Evolutionary conservation across 2,888 invertebrate genomes (phyloP), one percentile per base, ranked within the genome.

Genomic region (Biston betularia): DNA sequence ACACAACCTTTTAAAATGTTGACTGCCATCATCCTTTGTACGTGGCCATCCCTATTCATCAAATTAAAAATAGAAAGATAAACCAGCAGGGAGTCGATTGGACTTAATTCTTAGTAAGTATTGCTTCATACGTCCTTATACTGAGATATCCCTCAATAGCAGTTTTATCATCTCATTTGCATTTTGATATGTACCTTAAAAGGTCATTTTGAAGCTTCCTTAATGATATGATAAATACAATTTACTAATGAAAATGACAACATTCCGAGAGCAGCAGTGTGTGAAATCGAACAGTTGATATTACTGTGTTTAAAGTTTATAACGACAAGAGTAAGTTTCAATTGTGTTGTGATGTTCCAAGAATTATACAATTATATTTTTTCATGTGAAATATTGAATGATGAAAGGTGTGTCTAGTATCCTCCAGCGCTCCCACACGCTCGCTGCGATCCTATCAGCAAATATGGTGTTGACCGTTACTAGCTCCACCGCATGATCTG

Each of bases 21-120:
- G 79, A 89, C 77, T 82, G 71, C 73, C 74, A 73, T 84, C 85
- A 83, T 89, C 84, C 86, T 85, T 69, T 45, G 57, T 53, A 56
- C 38, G 34, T 63, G 57, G 52, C 42, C 53, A 52, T 7, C 52
- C 35, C 44, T 24, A 42, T 44, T 44, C 24, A 54, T 54, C 54
- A 42, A 54, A 54, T 42, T 38, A 52, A 52, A 3, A 52, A 54
- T 24, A 54, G 15, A 33, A n/a, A 54, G 8, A 54, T 11, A 44
- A 42, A 42, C 12, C 42, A 24, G 40, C 15, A 6, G 24, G 11
- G 15, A 38, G 6, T 3, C 48, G 7, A 4, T 48, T 4, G 38
- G 38, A 8, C 6, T 4, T 38, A 1, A 38, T 38, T 8, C 38
- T 38, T 9, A 9, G 38, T 6, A 38, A 9, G 38, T 38, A 38